Evolutionary conservation across 2,888 invertebrate species (phyloP), one percentile per base, ranked within the genome.

Genomic region (Cephus pygmeus): DNA sequence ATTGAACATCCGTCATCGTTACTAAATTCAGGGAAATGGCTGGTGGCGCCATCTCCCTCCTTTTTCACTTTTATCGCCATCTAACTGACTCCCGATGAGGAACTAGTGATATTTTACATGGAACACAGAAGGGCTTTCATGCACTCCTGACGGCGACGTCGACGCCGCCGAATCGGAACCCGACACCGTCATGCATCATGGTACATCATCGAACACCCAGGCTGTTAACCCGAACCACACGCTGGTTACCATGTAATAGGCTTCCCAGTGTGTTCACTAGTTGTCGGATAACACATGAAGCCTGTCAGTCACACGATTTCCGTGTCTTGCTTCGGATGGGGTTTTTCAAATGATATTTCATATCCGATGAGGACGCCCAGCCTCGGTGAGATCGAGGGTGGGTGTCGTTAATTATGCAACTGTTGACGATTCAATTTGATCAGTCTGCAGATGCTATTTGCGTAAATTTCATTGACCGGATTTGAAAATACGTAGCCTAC

Each of bases 171-270:
- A 73, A 87, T 86, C 83, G 86, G 85, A 88, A 88, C 84, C 86
- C 83, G 87, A 89, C 87, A 85, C 85, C 84, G 80, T 82, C 84
- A 84, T 85, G 84, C 84, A 86, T 87, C 86, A 85, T 83, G 85
- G 86, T 86, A 84, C 87, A 86, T 83, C 84, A 84, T 84, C 85
- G 87, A 84, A 87, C 83, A 85, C 82, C 84, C 84, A 81, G 82
- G 81, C 84, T 83, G 86, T 85, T 87, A 87, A 87, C 83, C 83
- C 86, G 83, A 84, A 84, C 84, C 85, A 81, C 80, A 83, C 83
- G 81, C 81, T 83, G 83, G 81, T 83, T 84, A 86, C 85, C 85
- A 83, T 85, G 86, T 86, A 87, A 85, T 85, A 84, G 86, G 82
- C 83, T 83, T 83, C 82, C 79, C 81, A 78, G 80, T 80, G 81